These are phyloP conservation scores for Xenopus laevis DNA, from an alignment of 2,113 vertebrate species.

Conservation along the genomic window DNA sequence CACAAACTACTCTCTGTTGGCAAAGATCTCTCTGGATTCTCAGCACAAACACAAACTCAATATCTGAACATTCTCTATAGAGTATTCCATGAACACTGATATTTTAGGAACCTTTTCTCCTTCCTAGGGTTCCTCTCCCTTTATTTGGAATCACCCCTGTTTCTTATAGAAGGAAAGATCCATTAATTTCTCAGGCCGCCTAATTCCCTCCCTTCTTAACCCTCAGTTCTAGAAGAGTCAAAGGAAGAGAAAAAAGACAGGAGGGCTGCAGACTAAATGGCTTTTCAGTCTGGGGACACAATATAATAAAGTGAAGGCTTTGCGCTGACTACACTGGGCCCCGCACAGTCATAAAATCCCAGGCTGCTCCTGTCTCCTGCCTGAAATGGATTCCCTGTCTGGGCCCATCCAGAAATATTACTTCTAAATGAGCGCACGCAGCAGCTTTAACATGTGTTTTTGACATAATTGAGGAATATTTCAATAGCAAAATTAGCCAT, in stretches of 20 bases:
- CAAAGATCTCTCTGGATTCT: too few species aligned
- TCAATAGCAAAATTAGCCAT: background rate
- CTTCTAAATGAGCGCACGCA: conserved; percentile 2
- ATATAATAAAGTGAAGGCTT: conserved; percentile 20
- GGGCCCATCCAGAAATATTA: conserved; percentile 13
- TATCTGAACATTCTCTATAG: too few species aligned
- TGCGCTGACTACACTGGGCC: conserved; percentile 22
- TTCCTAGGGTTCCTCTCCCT: too few species aligned
- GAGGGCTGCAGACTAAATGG: conserved; percentile 12
- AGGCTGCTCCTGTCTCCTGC: conserved; percentile 23
- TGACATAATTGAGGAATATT: background rate
- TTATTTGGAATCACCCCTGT: too few species aligned
- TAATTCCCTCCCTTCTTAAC: background rate
- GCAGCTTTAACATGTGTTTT: conserved; percentile 4
- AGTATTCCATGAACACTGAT: too few species aligned
- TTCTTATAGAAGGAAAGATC: too few species aligned
- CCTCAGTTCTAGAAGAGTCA: background rate
- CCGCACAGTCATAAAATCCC: conserved; percentile 13
- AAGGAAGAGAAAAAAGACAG: background rate
- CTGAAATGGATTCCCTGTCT: conserved; percentile 15
- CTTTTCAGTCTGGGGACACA: conserved; percentile 29
- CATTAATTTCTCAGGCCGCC: too few species aligned
- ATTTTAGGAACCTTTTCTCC: too few species aligned
- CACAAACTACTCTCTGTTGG: too few species aligned
- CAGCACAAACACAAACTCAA: too few species aligned